Conservation (phyloP, 2,888 invertebrate species). For the Mythimna albipuncta region DNA sequence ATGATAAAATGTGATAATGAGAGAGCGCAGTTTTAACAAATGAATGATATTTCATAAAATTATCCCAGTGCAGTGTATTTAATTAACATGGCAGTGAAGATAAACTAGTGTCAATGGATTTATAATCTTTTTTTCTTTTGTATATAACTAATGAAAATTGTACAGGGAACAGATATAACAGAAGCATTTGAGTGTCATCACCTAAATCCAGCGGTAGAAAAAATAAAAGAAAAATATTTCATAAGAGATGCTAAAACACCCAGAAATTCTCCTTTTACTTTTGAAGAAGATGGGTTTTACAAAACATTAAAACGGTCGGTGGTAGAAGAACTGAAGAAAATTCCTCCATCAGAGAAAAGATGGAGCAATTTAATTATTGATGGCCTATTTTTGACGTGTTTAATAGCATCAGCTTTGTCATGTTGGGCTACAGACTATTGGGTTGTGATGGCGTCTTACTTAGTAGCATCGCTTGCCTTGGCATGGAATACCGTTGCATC, state of each 20-base stretch:
- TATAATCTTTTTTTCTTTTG: neutral
- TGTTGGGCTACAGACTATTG: conserved; percentile 76
- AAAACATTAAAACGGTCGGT: conserved; percentile 92
- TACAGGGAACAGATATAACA: conserved; percentile 92
- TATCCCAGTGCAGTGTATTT: neutral
- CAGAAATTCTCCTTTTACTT: conserved; percentile 94
- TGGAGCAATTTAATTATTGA: conserved; percentile 79
- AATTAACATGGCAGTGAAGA: neutral
- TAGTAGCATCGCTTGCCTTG: conserved; percentile 86
- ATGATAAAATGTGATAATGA: neutral
- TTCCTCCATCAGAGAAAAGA: conserved; percentile 76
- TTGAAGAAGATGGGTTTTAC: conserved; percentile 94
- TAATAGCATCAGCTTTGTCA: conserved; percentile 76
- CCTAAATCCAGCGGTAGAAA: conserved; percentile 88
- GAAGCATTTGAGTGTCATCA: conserved; percentile 92
- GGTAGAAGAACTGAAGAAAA: conserved; percentile 88
- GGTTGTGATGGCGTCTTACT: conserved; percentile 71
- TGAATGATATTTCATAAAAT: neutral
- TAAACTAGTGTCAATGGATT: neutral
- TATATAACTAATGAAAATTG: conserved; percentile 34
- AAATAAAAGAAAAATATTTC: conserved; percentile 92
- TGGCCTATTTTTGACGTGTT: conserved; percentile 77
- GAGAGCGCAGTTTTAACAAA: neutral
- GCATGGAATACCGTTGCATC: conserved; percentile 91
- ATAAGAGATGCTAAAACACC: conserved; percentile 91